Base-by-base conservation (phyloP, 2,797 vertebrate genomes). In the Synaphobranchus kaupii region DNA sequence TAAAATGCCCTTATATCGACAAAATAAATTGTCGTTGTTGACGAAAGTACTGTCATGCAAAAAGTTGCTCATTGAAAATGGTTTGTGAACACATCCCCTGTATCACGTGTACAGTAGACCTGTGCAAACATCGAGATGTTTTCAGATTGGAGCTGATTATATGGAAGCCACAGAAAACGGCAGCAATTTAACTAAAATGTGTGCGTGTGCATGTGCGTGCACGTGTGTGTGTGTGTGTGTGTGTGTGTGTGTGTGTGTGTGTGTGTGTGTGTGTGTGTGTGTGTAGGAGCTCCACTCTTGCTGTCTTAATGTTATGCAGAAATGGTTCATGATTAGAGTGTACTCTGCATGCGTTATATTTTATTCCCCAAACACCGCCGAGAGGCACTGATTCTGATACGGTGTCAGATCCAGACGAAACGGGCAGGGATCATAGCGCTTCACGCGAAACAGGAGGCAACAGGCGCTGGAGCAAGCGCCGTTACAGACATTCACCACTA, bases 141-240 rank as follows among this genome's bases (percentile, higher is more conserved):
- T 86, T 87, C 80, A 92, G 94, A 95, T 96, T 94, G 94, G 89
- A 84, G 34, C 31, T 92, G 86, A n/a, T n/a, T 89, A 91, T 90
- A 93, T 92, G 86, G 88, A 87, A 93, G 91, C 88, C 90, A 92
- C 92, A n/a, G n/a, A n/a, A n/a, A n/a, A n/a, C n/a, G n/a, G n/a
- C n/a, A n/a, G n/a, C 90, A 91, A 94, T 93, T 94, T 91, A 92
- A 94, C 93, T 91, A 88, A 91, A 88, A 90, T 91, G 54, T 15
- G 1, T 56, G 10, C 15, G 54, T 56, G 54, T 56, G 50, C 0
- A 10, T 50, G 50, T 50, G 5, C 10, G n/a, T n/a, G n/a, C n/a
- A n/a, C n/a, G 54, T 56, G 84, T 58, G 73, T 22, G 44, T 78
- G 89, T 88, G 88, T 90, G 7, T n/a, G 7, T 66, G 7, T n/a